phyloP scores from a whole-genome alignment of 2,113 vertebrate genomes.

The Megatriorchis doriae region DNA sequence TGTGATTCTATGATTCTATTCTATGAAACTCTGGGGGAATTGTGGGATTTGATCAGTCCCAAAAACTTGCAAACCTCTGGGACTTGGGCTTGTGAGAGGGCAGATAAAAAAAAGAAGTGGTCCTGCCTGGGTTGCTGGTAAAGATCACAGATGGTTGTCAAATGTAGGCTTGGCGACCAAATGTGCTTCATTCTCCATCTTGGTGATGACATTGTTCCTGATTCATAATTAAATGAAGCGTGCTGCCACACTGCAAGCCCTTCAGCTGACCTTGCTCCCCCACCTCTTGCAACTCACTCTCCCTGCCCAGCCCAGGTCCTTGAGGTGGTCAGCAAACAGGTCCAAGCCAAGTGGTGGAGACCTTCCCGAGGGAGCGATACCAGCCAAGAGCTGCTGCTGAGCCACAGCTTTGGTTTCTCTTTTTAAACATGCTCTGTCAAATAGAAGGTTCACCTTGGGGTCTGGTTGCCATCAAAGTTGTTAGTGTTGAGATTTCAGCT shows the following conservation, averaged over 20 bases:
- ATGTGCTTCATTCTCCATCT: background rate
- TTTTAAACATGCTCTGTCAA: background rate
- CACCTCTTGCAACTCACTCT: fast-evolving
- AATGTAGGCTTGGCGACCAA: background rate
- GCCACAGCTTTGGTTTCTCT: fast-evolving
- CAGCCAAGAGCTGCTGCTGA: background rate
- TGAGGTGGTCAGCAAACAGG: background rate
- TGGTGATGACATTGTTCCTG: background rate
- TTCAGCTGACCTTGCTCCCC: background rate
- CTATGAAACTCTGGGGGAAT: background rate
- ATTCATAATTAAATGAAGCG: background rate
- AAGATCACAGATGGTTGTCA: background rate
- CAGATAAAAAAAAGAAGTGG: background rate
- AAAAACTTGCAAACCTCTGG: background rate
- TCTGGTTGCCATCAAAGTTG: background rate
- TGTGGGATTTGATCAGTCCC: background rate
- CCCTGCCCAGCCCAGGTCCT: background rate
- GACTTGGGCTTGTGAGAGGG: background rate
- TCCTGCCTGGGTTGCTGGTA: background rate
- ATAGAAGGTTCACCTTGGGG: background rate
- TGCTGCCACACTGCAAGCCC: background rate
- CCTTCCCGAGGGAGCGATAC: background rate
- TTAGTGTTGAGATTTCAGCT: background rate
- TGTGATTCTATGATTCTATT: too few species aligned
- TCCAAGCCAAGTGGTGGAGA: background rate